These are phyloP conservation scores for Calcarius lapponicus DNA, from an alignment of 2,797 vertebrate species.

Conservation along the genomic window DNA sequence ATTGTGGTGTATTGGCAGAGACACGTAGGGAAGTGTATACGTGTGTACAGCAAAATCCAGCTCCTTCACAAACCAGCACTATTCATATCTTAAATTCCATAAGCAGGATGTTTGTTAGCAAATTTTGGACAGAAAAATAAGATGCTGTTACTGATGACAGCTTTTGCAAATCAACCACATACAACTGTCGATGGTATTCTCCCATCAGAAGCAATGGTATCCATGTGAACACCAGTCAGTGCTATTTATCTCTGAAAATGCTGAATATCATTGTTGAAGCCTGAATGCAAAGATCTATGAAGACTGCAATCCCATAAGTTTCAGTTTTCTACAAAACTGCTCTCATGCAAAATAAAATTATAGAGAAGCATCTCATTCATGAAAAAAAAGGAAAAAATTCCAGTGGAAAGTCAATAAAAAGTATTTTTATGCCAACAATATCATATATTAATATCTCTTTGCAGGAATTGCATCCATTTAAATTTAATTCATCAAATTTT, in stretches of 20 bases:
- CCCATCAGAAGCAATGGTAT: background rate
- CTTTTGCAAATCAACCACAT: background rate
- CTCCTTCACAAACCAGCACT: background rate
- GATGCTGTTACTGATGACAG: background rate
- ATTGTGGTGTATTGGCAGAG: constrained; percentile 32
- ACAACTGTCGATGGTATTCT: background rate
- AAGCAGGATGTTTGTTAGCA: background rate
- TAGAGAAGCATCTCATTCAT: background rate
- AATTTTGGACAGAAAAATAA: constrained; percentile 15
- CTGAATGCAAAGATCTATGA: background rate
- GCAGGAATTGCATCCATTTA: background rate
- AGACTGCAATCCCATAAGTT: background rate
- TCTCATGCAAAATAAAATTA: background rate
- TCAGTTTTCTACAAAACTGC: background rate
- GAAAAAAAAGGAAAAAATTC: background rate
- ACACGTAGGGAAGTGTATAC: background rate
- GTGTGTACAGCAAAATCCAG: background rate
- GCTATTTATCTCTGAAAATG: background rate
- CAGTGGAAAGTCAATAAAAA: background rate
- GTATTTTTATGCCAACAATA: background rate
- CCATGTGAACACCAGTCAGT: background rate
- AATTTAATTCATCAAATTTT: background rate
- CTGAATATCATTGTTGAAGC: background rate
- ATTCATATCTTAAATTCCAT: background rate
- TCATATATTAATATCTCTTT: background rate